phyloP scores from a whole-genome alignment of 1,140 invertebrate species.

The Heliconius hewitsoni region DNA sequence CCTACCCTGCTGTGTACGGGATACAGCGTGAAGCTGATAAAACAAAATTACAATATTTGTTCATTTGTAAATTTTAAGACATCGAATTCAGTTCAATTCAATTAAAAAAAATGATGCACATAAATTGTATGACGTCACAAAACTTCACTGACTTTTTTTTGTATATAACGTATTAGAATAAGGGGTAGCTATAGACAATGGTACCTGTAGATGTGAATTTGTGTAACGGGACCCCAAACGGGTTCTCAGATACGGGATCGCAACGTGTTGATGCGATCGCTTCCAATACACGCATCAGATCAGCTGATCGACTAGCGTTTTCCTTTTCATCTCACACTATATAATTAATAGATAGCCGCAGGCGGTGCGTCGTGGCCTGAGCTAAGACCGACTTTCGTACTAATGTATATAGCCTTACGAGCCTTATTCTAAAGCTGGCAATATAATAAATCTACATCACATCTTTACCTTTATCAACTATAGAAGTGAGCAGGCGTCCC shows the following conservation, averaged over 20 bases:
- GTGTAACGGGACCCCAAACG: slow-evolving; percentile 54
- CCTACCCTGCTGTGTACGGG: no score
- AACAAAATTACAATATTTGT: neutral
- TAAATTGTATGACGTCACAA: no score
- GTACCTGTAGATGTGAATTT: neutral
- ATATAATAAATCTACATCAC: slow-evolving; percentile 56
- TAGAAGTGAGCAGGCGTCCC: slow-evolving; percentile 38
- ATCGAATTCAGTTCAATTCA: no score
- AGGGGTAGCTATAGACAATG: neutral
- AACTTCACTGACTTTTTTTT: neutral
- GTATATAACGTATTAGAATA: neutral
- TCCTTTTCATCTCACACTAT: slow-evolving; percentile 70
- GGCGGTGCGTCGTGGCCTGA: slow-evolving; percentile 35
- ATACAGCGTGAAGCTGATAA: no score
- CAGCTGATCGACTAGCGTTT: slow-evolving; percentile 69
- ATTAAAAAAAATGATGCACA: no score
- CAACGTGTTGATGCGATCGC: slow-evolving; percentile 26
- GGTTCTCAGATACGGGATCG: slow-evolving; percentile 40
- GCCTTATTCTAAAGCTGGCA: slow-evolving; percentile 40
- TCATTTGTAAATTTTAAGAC: no score
- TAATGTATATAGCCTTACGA: slow-evolving; percentile 36
- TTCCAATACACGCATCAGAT: slow-evolving; percentile 48
- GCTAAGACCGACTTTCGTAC: slow-evolving; percentile 33
- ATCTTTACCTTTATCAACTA: slow-evolving; percentile 51
- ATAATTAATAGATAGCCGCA: slow-evolving; percentile 68